Evolutionary conservation across 2,113 vertebrate genomes (phyloP), one percentile per base, ranked within the genome.

Genomic region (Gobius niger): DNA sequence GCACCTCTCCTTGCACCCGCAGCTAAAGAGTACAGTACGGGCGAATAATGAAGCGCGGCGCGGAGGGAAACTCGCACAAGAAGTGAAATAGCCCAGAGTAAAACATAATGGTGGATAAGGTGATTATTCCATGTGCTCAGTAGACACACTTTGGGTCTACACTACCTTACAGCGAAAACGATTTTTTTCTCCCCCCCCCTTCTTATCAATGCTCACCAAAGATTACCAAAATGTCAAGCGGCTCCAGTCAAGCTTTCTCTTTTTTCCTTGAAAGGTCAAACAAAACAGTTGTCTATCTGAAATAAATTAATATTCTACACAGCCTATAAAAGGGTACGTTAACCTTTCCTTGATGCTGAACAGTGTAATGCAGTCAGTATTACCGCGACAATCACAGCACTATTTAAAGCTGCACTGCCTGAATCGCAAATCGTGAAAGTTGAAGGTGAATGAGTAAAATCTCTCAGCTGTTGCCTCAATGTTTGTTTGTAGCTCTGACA

Each of bases 221-320:
- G 88, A 91, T 88, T 89, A 85, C 74, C 70, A 86, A 93, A 94
- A 93, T 94, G 92, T 93, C 93, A 94, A 91, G 86, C 84, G 60
- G 83, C 88, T 91, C 79, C 85, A 90, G 87, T 90, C 82, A 82
- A 91, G 88, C 88, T 88, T 88, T 89, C 87, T 83, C 78, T 89
- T 90, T 88, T 60, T 90, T 86, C 86, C 73, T 84, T 86, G 74
- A 92, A 93, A 94, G 91, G 92, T 92, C 91, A 93, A 63, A 80
- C 69, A 77, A 88, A 90, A 88, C 84, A 82, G 82, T 85, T 82
- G 86, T 86, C 84, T 85, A 77, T 86, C 81, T 83, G 79, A 85
- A 85, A 89, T 70, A 87, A 90, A 91, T 89, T 70, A 86, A 91
- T 86, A 91, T 92, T 88, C 85, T 49, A 67, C 82, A 76, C 75